Evolutionary conservation across 1,140 invertebrate species (phyloP), one percentile per base, ranked within the genome.

Genomic region (Drosophila persimilis): DNA sequence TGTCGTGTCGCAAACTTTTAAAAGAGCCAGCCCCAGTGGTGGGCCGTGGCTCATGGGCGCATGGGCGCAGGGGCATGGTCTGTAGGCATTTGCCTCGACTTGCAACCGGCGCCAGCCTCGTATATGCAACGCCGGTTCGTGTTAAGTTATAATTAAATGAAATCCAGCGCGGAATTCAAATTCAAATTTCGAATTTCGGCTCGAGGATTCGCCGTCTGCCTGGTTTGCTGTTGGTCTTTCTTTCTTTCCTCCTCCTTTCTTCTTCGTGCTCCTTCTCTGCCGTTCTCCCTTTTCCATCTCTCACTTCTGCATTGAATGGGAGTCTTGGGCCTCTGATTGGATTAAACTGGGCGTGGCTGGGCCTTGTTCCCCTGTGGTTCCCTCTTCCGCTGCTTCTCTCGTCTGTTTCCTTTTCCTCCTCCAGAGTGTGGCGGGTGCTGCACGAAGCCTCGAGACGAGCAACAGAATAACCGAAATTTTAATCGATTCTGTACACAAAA

Each of bases 111-210:
- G 79, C 66, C 80, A 39, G 35, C 35, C 55, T 41, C 48, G 50
- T 69, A 60, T 85, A 86, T 85, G 80, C 80, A 85, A 77, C 77
- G 69, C 73, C 61, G 72, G 73, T 63, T 74, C 81, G 77, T 85
- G 81, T 77, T 86, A 77, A 86, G 73, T 86, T 60, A 86, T 85
- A 85, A 85, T 85, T 85, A 85, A 85, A 86, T 80, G 77, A 85
- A 86, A 77, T 66, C 84, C 81, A 77, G 63, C 81, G 45, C 59
- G 39, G 59, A 73, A 64, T 73, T 57, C 53, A 67, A 66, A 67
- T 66, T 67, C 65, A 55, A 67, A 67, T 67, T 67, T 67, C 44
- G 51, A 67, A 56, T 67, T 56, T 69, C n/a, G 50, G 54, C 35
- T 39, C 35, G 35, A 39, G 35, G 35, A 39, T 39, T 39, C 35